These are phyloP conservation scores for Stenchaetothrips biformis DNA, from an alignment of 2,888 invertebrate species.

Conservation along the genomic window DNA sequence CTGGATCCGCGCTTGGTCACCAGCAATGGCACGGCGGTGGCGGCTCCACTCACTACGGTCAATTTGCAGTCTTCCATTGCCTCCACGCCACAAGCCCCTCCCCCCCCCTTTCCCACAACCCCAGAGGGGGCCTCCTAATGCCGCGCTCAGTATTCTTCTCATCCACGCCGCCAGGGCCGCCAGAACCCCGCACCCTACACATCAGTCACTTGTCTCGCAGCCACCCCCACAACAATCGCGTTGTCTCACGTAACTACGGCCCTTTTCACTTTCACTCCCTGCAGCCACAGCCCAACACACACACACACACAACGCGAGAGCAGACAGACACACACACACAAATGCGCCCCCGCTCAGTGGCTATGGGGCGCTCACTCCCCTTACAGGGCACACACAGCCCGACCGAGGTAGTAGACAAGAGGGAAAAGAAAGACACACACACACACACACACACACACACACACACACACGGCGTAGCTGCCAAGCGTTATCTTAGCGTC, in stretches of 20 bases:
- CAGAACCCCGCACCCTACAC: neutral
- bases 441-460: slow-evolving; percentile 1
- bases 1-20: too few relatives aligned
- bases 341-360: neutral
- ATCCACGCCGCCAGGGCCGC: neutral
- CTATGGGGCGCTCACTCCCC: neutral
- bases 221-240: neutral
- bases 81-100: neutral
- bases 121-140: too few relatives aligned
- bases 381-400: neutral
- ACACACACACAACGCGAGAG: neutral
- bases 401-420: neutral
- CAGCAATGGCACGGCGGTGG: too few relatives aligned
- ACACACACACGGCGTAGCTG: neutral
- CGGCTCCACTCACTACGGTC: too few relatives aligned
- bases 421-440: neutral
- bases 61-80: neutral
- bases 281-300: neutral
- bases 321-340: neutral
- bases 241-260: neutral
- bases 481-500: slow-evolving; percentile 3
- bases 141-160: neutral
- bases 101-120: neutral
- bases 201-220: slow-evolving; percentile 10
- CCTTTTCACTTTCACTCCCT: neutral